These are phyloP conservation scores for Aporrectodea caliginosa DNA, from an alignment of 1,140 invertebrate genomes.

Conservation along the genomic window DNA sequence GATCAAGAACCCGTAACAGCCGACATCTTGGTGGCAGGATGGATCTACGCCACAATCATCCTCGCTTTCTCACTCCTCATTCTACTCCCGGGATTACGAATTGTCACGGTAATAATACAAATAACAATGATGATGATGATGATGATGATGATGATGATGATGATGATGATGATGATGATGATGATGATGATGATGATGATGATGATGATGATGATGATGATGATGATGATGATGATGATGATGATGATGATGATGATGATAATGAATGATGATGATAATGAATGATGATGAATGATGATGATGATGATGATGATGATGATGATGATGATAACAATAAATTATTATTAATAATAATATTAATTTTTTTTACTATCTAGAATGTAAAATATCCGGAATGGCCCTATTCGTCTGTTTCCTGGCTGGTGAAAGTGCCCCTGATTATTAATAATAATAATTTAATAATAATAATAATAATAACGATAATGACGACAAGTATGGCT, in stretches of 20 bases:
- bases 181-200: too few species aligned
- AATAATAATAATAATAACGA: not conserved
- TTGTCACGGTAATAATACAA: not conserved
- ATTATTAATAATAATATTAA: too few species aligned
- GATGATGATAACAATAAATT: too few species aligned
- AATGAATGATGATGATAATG: too few species aligned
- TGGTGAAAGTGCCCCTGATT: not conserved
- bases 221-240: not conserved
- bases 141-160: not conserved
- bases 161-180: too few species aligned
- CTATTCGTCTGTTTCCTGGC: not conserved
- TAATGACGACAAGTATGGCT: not conserved
- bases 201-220: too few species aligned
- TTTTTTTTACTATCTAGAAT: too few species aligned
- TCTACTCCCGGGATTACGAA: conserved; percentile 80
- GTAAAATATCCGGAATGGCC: too few species aligned
- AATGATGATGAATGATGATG: too few species aligned
- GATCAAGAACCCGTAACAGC: conserved; percentile 88
- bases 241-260: too few species aligned
- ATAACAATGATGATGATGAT: not conserved
- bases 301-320: not conserved
- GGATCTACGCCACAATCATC: conserved; percentile 83
- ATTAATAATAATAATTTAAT: not conserved
- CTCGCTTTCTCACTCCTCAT: conserved; percentile 76
- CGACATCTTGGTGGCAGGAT: conserved; percentile 72